These are phyloP conservation scores for Melinopterus prodromus DNA, from an alignment of 2,888 invertebrate genomes.

Conservation along the genomic window DNA sequence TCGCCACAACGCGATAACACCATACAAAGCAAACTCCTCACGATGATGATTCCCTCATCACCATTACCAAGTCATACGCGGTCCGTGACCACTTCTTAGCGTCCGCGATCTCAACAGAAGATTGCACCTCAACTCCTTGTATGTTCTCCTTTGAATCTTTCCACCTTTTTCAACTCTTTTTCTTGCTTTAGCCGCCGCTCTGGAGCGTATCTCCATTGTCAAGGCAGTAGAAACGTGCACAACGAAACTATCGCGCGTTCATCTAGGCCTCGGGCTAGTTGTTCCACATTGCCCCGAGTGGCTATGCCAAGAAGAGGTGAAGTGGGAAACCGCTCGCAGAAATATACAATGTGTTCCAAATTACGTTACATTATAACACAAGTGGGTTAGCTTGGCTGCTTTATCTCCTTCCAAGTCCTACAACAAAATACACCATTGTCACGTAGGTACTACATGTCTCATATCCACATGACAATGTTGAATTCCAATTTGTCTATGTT, in stretches of 20 bases:
- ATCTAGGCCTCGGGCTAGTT: not conserved
- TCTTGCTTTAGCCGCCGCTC: not conserved
- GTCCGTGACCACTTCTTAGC: not conserved
- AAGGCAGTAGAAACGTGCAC: not conserved
- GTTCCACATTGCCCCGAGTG: not conserved
- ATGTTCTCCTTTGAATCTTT: not conserved
- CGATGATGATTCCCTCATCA: not conserved
- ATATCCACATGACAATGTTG: too few relatives aligned
- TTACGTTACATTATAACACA: not conserved
- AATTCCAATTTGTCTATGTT: too few relatives aligned
- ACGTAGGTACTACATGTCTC: too few relatives aligned
- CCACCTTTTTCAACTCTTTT: not conserved
- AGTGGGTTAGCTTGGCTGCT: not conserved
- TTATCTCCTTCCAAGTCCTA: not conserved
- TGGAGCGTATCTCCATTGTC: slow-evolving; percentile 4
- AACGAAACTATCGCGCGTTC: not conserved
- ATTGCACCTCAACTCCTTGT: not conserved
- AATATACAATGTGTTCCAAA: not conserved
- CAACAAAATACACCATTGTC: not conserved
- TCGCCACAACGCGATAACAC: not conserved
- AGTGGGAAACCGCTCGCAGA: not conserved
- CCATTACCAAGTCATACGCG: not conserved
- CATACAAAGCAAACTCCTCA: not conserved
- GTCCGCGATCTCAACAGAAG: not conserved
- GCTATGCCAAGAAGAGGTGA: not conserved